A percentile compares a stretch with the other conserved stretches of the same genome.
Evolutionary conservation across 2,113 vertebrate genomes (phyloP).

Genomic region (Xiphophorus hellerii): DNA sequence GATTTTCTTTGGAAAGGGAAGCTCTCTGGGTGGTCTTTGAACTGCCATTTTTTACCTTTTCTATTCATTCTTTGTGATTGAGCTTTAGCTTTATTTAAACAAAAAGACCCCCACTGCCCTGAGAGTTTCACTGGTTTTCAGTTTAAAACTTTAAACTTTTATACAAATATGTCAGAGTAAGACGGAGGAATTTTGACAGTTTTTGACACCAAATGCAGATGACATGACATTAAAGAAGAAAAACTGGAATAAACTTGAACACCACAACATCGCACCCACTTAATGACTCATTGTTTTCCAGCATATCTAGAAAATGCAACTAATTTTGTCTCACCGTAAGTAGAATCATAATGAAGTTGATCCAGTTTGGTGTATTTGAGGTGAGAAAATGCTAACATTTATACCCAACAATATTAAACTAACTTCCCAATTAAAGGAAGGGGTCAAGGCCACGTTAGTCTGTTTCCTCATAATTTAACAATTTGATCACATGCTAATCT

Average conservation of each 20-base stretch:
- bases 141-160: slow-evolving; percentile 13
- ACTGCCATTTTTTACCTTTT: slow-evolving; percentile 16
- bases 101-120: slow-evolving; percentile 8
- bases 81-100: slow-evolving; percentile 15
- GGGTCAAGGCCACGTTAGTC: neutral
- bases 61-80: slow-evolving; percentile 28
- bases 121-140: neutral
- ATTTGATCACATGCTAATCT: neutral
- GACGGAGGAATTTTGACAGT: neutral
- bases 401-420: too few relatives aligned
- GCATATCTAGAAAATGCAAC: too few relatives aligned
- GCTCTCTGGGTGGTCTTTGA: slow-evolving; percentile 12
- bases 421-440: neutral
- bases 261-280: too few relatives aligned
- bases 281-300: too few relatives aligned
- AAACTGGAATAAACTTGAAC: too few relatives aligned
- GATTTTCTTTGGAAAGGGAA: slow-evolving; percentile 47
- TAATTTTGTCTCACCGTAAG: too few relatives aligned
- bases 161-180: neutral
- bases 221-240: neutral
- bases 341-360: too few relatives aligned
- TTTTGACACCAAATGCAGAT: neutral
- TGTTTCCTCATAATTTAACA: neutral
- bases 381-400: too few relatives aligned
- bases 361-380: too few relatives aligned